Conservation (phyloP, 1,140 invertebrate species). For the Melanaphis sacchari region DNA sequence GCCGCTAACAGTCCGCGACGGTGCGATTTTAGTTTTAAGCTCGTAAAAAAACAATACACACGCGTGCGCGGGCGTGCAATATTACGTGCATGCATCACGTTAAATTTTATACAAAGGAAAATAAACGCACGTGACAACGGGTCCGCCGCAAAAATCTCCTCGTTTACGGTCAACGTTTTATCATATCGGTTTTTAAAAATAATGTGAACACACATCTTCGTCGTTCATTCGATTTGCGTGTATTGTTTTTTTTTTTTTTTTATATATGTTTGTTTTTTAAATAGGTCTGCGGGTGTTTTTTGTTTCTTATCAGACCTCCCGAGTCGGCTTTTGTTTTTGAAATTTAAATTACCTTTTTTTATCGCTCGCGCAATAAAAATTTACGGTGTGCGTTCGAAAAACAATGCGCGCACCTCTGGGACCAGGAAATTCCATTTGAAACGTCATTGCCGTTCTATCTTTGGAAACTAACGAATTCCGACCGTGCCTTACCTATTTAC, state of each 20-base stretch:
- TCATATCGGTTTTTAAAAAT: not conserved
- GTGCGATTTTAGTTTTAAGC: not conserved
- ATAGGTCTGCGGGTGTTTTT: not conserved
- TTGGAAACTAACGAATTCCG: not conserved
- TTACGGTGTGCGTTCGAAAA: constrained; percentile 9
- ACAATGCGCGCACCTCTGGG: constrained; percentile 39
- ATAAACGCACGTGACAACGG: not conserved
- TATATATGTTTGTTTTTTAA: too few species aligned
- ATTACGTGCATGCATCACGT: too few species aligned
- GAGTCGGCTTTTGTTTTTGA: not conserved
- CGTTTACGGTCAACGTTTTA: not conserved
- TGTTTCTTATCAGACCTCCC: not conserved
- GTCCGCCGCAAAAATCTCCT: not conserved
- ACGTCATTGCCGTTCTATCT: not conserved
- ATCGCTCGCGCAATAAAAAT: not conserved
- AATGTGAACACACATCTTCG: not conserved
- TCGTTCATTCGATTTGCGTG: not conserved
- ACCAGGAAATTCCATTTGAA: constrained; percentile 26
- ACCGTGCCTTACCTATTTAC: not conserved
- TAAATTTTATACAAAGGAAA: not conserved
- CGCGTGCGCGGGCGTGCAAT: not conserved
- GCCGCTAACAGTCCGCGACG: not conserved
- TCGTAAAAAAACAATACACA: not conserved
- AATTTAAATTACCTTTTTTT: not conserved
- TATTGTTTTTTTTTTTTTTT: not conserved